Evolutionary conservation across 2,888 invertebrate genomes (phyloP).

Genomic region (Acrocera orbiculus): DNA sequence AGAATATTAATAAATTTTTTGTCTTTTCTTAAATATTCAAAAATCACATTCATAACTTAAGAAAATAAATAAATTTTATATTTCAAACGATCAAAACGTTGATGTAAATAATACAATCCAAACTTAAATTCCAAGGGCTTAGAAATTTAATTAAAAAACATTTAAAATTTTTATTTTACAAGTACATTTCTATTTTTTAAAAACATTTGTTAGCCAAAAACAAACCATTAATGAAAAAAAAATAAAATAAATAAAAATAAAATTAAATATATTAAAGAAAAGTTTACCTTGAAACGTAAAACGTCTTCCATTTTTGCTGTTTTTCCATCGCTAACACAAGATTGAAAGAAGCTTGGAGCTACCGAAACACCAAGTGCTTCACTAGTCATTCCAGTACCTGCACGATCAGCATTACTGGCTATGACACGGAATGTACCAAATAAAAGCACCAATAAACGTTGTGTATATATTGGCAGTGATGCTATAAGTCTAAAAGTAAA

Average conservation of each 20-base stretch:
- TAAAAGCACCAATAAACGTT: conserved; percentile 79
- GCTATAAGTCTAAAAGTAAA: conserved; percentile 59
- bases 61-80: too few relatives aligned
- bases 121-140: too few relatives aligned
- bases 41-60: too few relatives aligned
- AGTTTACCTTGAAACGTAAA: conserved; percentile 67
- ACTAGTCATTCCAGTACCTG: conserved; percentile 84
- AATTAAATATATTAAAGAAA: conserved; percentile 8
- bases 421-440: conserved; percentile 96
- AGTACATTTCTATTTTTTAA: too few relatives aligned
- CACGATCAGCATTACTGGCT: conserved; percentile 77
- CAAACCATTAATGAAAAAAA: conserved; percentile 13
- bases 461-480: conserved; percentile 75
- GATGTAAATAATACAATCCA: too few relatives aligned
- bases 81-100: too few relatives aligned
- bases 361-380: conserved; percentile 91
- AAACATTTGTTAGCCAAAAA: neutral
- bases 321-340: conserved; percentile 87
- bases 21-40: too few relatives aligned
- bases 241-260: conserved; percentile 10
- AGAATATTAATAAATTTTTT: conserved; percentile 6
- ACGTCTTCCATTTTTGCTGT: conserved; percentile 93
- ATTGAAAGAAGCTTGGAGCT: conserved; percentile 90
- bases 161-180: too few relatives aligned
- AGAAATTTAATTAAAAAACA: too few relatives aligned